Evolutionary conservation across 2,888 invertebrate species (phyloP), one percentile per base, ranked within the genome.

Genomic region (Caenorhabditis wallacei): DNA sequence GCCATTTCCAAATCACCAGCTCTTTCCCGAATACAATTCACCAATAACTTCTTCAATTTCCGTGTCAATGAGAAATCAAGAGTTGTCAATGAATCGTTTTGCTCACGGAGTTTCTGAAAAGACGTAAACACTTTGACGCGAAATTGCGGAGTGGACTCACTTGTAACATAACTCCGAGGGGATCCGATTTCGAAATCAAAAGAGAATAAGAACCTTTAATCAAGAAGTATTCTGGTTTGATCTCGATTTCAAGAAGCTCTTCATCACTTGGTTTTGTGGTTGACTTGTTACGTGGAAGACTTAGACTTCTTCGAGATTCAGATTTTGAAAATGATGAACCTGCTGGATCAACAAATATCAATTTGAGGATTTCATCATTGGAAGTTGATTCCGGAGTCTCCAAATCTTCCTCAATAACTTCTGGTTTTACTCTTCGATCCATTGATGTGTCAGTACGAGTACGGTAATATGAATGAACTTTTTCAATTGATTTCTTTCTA

Each of bases 121-220:
- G 37, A 76, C 68, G 76, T 51, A 69, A 78, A 63, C 78, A 61
- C 53, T 40, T 11, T 26, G 40, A 71, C 71, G 48, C 11, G 11
- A 26, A 35, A 10, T 48, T 66, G 24, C 71, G n/a, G 35, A 59
- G 16, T 2, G 10, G 30, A 11, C 78, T 70, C 22, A 76, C 75
- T 35, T 81, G 75, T 10, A 83, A 57, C 51, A 79, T 54, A 11
- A 75, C 40, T 20, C 83, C 83, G 4, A 83, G 75, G 7, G 80
- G 74, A 22, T 83, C 83, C 5, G 63, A 35, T 51, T 86, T 86
- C 2, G 81, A 56, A 26, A 86, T 84, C 1, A 86, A 64, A 16
- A 86, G 63, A 16, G 84, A 75, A 20, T 85, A 86, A 20, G 76
- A 81, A 37, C 86, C 84, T 57, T 84, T 81, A 56, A 86, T 82